A percentile compares a stretch with the other conserved stretches of the same genome.
These are phyloP conservation scores for Fratercula arctica DNA, from an alignment of 2,797 vertebrate genomes.

Conservation along the genomic window DNA sequence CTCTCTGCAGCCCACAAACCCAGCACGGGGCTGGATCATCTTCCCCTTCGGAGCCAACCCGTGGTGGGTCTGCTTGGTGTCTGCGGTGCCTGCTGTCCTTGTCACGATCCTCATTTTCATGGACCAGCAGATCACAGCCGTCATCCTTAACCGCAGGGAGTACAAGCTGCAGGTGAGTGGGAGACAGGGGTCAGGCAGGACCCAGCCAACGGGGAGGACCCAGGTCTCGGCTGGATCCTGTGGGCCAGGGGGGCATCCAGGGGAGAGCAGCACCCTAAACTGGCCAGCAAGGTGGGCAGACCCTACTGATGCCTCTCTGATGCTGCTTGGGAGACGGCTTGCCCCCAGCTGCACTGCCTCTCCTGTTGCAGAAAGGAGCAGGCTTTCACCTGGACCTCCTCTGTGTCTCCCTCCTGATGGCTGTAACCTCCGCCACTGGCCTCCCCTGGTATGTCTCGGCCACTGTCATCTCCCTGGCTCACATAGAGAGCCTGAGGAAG, in stretches of 20 bases:
- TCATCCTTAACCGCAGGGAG: slow-evolving; percentile 81
- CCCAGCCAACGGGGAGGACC: accelerated
- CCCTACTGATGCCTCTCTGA: background rate
- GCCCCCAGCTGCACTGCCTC: background rate
- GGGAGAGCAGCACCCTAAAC: background rate
- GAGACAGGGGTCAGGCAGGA: background rate
- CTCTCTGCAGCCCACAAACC: slow-evolving; percentile 75
- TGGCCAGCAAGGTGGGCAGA: background rate
- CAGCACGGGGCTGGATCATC: slow-evolving; percentile 75
- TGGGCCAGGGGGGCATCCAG: background rate
- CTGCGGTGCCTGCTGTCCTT: slow-evolving; percentile 72
- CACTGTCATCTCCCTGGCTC: slow-evolving; percentile 81
- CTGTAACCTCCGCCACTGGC: slow-evolving; percentile 71
- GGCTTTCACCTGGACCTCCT: slow-evolving; percentile 83
- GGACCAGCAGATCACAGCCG: slow-evolving; percentile 84
- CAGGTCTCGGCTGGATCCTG: background rate
- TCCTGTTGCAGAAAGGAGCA: slow-evolving; percentile 77
- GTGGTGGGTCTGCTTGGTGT: slow-evolving; percentile 80
- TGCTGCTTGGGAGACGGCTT: accelerated
- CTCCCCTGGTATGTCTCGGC: slow-evolving; percentile 83
- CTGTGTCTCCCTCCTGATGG: slow-evolving; percentile 79
- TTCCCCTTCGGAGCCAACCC: slow-evolving; percentile 77
- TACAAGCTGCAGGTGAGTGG: slow-evolving; percentile 76
- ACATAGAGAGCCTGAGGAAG: slow-evolving; percentile 82
- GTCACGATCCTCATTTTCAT: slow-evolving; percentile 83